Evolutionary conservation across 2,797 vertebrate genomes (phyloP).

Genomic region (Choloepus didactylus): DNA sequence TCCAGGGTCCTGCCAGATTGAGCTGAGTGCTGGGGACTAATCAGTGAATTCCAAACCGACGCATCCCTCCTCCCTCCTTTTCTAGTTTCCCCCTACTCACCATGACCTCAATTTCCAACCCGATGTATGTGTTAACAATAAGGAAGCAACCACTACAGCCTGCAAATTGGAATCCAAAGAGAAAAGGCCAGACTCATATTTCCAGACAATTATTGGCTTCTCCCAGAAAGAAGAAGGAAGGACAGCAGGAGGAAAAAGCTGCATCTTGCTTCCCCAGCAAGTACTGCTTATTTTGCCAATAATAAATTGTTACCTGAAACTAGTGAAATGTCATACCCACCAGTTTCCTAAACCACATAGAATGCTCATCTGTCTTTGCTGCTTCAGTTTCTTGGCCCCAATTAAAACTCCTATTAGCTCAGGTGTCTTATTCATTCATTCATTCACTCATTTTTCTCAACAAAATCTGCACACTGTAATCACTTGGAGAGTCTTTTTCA

Average conservation of each 20-base stretch:
- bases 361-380: not conserved
- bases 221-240: not conserved
- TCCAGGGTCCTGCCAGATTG: not conserved
- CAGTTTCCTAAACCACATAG: not conserved
- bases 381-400: not conserved
- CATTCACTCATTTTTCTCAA: not conserved
- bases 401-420: not conserved
- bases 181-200: conserved; percentile 4
- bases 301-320: not conserved
- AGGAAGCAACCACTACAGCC: not conserved
- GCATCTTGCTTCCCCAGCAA: not conserved
- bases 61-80: not conserved
- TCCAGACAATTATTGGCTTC: not conserved
- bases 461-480: not conserved
- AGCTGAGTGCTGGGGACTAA: not conserved
- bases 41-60: not conserved
- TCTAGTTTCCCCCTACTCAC: not conserved
- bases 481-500: not conserved
- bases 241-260: not conserved
- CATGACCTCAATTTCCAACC: conserved; percentile 37
- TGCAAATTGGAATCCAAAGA: not conserved
- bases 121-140: not conserved
- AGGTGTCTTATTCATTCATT: not conserved
- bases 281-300: conserved; percentile 17
- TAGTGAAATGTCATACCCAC: not conserved